Conservation (phyloP, 2,797 vertebrate genomes). For the Pseudochirops cupreus region DNA sequence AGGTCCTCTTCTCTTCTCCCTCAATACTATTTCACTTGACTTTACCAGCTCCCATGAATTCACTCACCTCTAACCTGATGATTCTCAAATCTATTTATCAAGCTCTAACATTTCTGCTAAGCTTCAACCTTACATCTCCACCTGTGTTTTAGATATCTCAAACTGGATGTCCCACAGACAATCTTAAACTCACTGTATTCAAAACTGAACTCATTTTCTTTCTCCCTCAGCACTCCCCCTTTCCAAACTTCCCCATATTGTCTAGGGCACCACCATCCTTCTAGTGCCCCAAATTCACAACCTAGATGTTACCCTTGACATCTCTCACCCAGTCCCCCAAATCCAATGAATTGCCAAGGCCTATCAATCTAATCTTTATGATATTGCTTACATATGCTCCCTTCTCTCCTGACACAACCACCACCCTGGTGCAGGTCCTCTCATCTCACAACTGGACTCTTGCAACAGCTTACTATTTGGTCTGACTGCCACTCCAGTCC, state of each 20-base stretch:
- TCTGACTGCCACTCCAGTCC: neutral
- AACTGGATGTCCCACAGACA: neutral
- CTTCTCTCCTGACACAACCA: neutral
- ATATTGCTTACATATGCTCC: neutral
- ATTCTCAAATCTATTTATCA: neutral
- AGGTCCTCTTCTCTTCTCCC: neutral
- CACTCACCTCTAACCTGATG: neutral
- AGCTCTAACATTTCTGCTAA: neutral
- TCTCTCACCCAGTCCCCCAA: neutral
- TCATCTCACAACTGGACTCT: neutral
- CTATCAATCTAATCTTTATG: neutral
- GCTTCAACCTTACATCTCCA: neutral
- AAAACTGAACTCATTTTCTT: neutral
- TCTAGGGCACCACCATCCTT: neutral
- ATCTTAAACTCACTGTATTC: neutral
- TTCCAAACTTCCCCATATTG: neutral
- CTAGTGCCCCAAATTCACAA: neutral
- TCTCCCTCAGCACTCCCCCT: neutral
- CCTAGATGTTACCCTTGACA: neutral
- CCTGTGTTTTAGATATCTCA: neutral
- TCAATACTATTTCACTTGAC: neutral
- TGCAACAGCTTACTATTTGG: neutral
- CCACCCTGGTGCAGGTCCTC: neutral
- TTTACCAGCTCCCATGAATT: neutral
- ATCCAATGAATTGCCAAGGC: neutral